Percentiles rank a stretch among this genome's conserved stretches.
phyloP scores from a whole-genome alignment of 1,140 invertebrate genomes.

The Drosophila trapezifrons region DNA sequence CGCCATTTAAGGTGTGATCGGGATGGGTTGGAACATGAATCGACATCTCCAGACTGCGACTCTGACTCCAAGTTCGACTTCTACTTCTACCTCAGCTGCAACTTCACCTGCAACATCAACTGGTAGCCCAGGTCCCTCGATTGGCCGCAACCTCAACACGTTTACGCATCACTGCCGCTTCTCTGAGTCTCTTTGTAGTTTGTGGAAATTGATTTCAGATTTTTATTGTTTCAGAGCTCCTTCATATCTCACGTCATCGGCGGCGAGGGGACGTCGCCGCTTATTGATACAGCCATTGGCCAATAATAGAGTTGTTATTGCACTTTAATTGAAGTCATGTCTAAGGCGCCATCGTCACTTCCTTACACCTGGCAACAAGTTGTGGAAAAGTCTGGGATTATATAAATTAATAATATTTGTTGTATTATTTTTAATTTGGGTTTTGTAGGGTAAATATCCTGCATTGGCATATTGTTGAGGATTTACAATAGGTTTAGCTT shows the following conservation, averaged over 20 bases:
- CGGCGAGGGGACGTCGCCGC: constrained; percentile 41
- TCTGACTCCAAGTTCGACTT: constrained; percentile 14
- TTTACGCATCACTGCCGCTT: constrained; percentile 71
- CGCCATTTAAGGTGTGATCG: constrained; percentile 78
- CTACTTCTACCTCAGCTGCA: constrained; percentile 1
- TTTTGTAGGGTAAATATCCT: too few relatives aligned
- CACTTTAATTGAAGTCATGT: constrained; percentile 73
- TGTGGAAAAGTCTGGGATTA: background rate
- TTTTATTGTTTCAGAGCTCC: constrained; percentile 74
- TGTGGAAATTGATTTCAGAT: constrained; percentile 75
- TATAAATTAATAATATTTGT: too few relatives aligned
- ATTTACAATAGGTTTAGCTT: too few relatives aligned
- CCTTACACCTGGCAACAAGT: constrained; percentile 34
- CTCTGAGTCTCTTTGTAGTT: constrained; percentile 37
- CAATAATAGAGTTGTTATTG: constrained; percentile 83
- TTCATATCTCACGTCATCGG: constrained; percentile 80
- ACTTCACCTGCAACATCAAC: constrained; percentile 25
- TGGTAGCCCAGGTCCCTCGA: constrained; percentile 45
- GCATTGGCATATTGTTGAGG: too few relatives aligned
- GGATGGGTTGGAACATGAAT: constrained; percentile 51
- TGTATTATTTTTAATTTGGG: too few relatives aligned
- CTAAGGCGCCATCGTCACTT: constrained; percentile 49
- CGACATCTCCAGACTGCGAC: constrained; percentile 28
- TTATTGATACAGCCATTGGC: constrained; percentile 74
- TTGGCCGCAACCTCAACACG: constrained; percentile 64